Conservation (phyloP, 2,113 vertebrate genomes). For the Sardina pilchardus region DNA sequence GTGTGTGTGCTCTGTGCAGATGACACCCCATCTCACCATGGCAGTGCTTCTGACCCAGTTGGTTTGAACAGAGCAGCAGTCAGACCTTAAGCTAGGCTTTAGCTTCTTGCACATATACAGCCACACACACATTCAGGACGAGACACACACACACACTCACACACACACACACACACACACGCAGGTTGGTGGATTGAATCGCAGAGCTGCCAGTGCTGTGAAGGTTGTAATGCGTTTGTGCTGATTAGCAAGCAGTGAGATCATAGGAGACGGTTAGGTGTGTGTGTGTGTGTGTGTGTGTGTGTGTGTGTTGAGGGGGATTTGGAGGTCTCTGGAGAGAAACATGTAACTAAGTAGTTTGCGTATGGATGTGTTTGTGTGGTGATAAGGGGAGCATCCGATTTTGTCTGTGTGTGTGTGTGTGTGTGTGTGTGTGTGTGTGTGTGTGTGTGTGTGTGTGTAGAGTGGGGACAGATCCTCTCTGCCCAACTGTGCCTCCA, state of each 20-base stretch:
- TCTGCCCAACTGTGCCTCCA: too few relatives aligned
- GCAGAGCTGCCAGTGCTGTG: not conserved
- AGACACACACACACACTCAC: not conserved
- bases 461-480: too few relatives aligned
- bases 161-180: not conserved
- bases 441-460: too few relatives aligned
- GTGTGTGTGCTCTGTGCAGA: not conserved
- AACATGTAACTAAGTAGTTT: too few relatives aligned
- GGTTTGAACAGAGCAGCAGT: not conserved
- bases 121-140: not conserved
- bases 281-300: not conserved
- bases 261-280: not conserved
- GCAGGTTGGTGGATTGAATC: not conserved
- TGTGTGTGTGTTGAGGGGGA: not conserved
- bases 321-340: too few relatives aligned
- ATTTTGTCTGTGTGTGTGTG: too few relatives aligned
- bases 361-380: too few relatives aligned
- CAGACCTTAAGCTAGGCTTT: not conserved
- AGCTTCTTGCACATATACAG: not conserved
- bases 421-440: too few relatives aligned
- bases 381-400: too few relatives aligned
- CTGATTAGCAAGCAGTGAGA: not conserved
- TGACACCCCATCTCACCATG: not conserved
- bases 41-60: not conserved
- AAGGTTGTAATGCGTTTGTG: not conserved